Percentiles rank a stretch among this genome's conserved stretches.
phyloP scores from a whole-genome alignment of 1,140 invertebrate species.

The Papilio machaon region DNA sequence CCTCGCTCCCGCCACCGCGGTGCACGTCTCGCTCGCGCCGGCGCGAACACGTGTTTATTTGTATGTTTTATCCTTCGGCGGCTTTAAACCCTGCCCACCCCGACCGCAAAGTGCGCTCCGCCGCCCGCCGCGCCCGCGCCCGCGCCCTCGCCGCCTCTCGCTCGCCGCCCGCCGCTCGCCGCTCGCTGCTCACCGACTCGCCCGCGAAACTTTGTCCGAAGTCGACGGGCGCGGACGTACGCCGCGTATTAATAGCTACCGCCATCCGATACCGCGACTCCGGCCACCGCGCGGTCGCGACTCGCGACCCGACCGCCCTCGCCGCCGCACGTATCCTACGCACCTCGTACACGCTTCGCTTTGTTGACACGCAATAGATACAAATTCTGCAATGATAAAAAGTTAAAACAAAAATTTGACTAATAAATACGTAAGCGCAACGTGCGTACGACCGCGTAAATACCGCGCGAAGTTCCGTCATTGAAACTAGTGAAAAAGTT shows the following conservation, averaged over 20 bases:
- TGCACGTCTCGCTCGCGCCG: slow-evolving; percentile 79
- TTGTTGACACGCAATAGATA: slow-evolving; percentile 47
- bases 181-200: slow-evolving; percentile 72
- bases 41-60: slow-evolving; percentile 83
- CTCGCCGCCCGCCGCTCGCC: slow-evolving; percentile 72
- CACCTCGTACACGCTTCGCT: slow-evolving; percentile 47
- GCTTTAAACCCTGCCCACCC: slow-evolving; percentile 83
- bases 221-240: slow-evolving; percentile 78
- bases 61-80: slow-evolving; percentile 83
- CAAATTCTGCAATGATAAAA: slow-evolving; percentile 14
- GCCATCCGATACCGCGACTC: slow-evolving; percentile 71
- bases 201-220: slow-evolving; percentile 79
- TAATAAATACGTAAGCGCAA: slow-evolving; percentile 60
- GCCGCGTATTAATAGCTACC: slow-evolving; percentile 78
- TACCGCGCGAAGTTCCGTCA: slow-evolving; percentile 72
- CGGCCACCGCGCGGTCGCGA: slow-evolving; percentile 58
- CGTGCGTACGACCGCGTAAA: slow-evolving; percentile 75
- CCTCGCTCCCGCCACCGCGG: slow-evolving; percentile 56
- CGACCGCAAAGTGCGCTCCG: slow-evolving; percentile 80
- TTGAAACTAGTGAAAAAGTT: slow-evolving; percentile 82
- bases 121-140: slow-evolving; percentile 73
- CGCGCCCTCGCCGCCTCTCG: slow-evolving; percentile 76
- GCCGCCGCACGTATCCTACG: slow-evolving; percentile 64
- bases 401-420: slow-evolving; percentile 53
- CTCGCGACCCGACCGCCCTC: slow-evolving; percentile 62